These are phyloP conservation scores for Pinna nobilis DNA, from an alignment of 1,140 invertebrate genomes.

Conservation along the genomic window DNA sequence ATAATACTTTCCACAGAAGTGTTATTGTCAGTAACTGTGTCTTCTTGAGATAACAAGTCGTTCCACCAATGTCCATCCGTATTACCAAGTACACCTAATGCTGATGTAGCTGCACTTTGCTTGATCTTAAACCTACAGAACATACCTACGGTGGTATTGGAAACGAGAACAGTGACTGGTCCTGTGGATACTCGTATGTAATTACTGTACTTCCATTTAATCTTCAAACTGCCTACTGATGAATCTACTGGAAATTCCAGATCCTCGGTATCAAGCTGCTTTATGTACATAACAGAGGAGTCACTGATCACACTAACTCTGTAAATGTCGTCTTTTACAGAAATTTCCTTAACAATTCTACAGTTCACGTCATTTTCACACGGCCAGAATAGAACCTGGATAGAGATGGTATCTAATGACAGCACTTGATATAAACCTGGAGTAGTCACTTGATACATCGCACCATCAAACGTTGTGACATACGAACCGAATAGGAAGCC, in stretches of 20 bases:
- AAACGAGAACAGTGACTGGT: conserved; percentile 8
- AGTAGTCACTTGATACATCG: conserved; percentile 34
- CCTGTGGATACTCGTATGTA: conserved; percentile 31
- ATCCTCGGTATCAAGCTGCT: background rate
- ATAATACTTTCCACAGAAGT: conserved; percentile 9
- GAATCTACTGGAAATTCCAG: conserved; percentile 2
- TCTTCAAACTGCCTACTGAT: background rate
- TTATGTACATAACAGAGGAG: background rate
- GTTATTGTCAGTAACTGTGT: background rate
- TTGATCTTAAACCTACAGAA: conserved; percentile 29
- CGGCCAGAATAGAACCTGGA: conserved; percentile 46
- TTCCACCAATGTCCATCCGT: conserved; percentile 32
- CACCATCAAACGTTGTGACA: conserved; percentile 47
- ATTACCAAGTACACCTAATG: conserved; percentile 26
- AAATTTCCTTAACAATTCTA: conserved; percentile 39
- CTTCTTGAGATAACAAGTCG: conserved; percentile 11
- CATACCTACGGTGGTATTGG: conserved; percentile 18
- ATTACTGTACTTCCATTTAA: conserved; percentile 35
- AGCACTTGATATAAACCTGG: conserved; percentile 47
- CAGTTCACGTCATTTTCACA: conserved; percentile 40
- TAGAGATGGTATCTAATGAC: conserved; percentile 6
- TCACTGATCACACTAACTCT: conserved; percentile 27
- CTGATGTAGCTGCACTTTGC: background rate
- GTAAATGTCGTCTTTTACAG: conserved; percentile 26
- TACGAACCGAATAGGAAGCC: conserved; percentile 41